Conservation (phyloP, 2,888 invertebrate genomes). For the Beris morrisii region DNA sequence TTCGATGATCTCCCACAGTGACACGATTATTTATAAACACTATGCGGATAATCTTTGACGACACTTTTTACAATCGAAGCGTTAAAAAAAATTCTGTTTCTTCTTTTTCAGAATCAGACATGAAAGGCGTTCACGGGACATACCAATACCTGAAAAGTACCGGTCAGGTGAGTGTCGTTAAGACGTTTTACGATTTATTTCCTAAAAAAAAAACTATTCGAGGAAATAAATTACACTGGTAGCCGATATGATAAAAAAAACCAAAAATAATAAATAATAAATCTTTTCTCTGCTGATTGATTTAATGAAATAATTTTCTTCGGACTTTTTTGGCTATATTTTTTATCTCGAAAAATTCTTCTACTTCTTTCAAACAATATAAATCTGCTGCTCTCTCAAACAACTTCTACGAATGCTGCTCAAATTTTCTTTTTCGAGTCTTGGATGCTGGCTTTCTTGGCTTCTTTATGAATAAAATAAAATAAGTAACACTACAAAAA, state of each 20-base stretch:
- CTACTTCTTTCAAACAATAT: not conserved
- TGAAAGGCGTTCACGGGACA: slow-evolving; percentile 53
- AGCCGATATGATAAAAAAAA: slow-evolving; percentile 37
- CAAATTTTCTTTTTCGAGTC: slow-evolving; percentile 23
- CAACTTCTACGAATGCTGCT: slow-evolving; percentile 16
- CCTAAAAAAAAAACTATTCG: slow-evolving; percentile 27
- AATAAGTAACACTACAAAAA: too few species aligned
- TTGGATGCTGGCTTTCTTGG: slow-evolving; percentile 28
- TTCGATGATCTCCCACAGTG: not conserved
- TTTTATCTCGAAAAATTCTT: not conserved
- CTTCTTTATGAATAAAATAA: not conserved
- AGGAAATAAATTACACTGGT: slow-evolving; percentile 47
- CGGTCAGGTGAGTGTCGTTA: slow-evolving; percentile 60
- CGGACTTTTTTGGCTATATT: not conserved
- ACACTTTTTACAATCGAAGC: not conserved
- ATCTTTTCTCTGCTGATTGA: not conserved
- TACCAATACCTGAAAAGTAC: slow-evolving; percentile 63
- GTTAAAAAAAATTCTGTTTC: slow-evolving; percentile 2
- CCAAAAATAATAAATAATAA: too few species aligned
- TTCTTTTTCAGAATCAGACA: slow-evolving; percentile 46
- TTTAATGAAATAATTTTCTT: not conserved
- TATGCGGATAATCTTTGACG: too few species aligned
- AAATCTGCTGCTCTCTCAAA: not conserved
- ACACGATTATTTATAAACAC: slow-evolving; percentile 8
- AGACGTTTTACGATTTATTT: slow-evolving; percentile 31